Evolutionary conservation across 2,888 invertebrate species (phyloP), one percentile per base, ranked within the genome.

Genomic region (Hirtodrosophila confusa): DNA sequence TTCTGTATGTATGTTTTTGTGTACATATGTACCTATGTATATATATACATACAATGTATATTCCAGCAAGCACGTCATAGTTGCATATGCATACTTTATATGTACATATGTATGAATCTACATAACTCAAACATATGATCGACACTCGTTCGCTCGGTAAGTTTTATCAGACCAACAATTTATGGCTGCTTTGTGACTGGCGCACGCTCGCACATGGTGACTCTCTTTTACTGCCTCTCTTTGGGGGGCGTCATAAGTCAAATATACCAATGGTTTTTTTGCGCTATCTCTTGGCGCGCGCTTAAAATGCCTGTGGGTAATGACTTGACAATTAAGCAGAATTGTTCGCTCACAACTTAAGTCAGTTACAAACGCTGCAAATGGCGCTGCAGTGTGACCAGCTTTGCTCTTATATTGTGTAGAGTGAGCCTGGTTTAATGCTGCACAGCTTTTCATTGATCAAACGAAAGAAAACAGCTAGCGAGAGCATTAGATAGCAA

Each of bases 401-500:
- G 45, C 27, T 47, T 8, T 7, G 3, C 23, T 4, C 12, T 2
- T 11, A 41, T 48, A 23, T 27, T 24, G 37, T n/a, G 17, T 27
- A n/a, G 10, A 31, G 5, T 2, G 31, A 69, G 56, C 44, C 40
- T 31, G n/a, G 41, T 40, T 64, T 54, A 27, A 33, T 4, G 45
- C 12, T 36, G 17, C 33, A 17, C 23, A 43, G 23, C n/a, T 40
- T 49, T 56, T 53, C 75, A 74, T 61, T 69, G 75, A 73, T 69
- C 69, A 65, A 43, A 36, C n/a, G 3, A 37, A 41, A 40, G 40
- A 49, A 47, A 11, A 37, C 3, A 9, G n/a, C 4, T 2, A 17
- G 17, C 23, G 17, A 27, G 6, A 31, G 7, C 3, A 36, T 43
- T 31, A 31, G 7, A 29, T 39, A 11, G 10, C 41, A 9, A 33